Evolutionary conservation across 2,888 invertebrate genomes (phyloP).

Genomic region (Osedax frankpressi): DNA sequence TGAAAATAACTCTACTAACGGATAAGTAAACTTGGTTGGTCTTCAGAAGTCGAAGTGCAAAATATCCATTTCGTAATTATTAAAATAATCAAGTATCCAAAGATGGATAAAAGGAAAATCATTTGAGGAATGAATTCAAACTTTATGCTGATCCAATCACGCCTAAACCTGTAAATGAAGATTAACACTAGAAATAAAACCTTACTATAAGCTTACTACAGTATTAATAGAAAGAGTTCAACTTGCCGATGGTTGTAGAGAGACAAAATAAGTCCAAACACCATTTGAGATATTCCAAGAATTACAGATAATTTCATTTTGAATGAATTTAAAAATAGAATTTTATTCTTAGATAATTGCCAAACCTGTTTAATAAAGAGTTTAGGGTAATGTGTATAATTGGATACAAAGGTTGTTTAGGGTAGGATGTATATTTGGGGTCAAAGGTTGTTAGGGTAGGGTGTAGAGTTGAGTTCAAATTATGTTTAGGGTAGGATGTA

Average conservation of each 20-base stretch:
- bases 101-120: slow-evolving; percentile 74
- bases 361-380: no score
- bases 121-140: slow-evolving; percentile 93
- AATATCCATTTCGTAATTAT: slow-evolving; percentile 94
- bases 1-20: no score
- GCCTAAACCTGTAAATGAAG: slow-evolving; percentile 36
- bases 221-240: no score
- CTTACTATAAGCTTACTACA: no score
- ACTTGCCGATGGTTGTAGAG: slow-evolving; percentile 47
- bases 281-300: slow-evolving; percentile 86
- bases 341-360: slow-evolving; percentile 64
- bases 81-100: slow-evolving; percentile 85
- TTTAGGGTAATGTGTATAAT: no score
- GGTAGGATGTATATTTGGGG: no score
- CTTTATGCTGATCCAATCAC: slow-evolving; percentile 58
- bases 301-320: slow-evolving; percentile 92
- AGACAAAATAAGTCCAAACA: slow-evolving; percentile 76
- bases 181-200: no score
- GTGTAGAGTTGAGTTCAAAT: no score
- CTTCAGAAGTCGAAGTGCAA: slow-evolving; percentile 48
- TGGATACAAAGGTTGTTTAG: no score
- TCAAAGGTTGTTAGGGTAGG: no score
- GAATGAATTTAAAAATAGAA: slow-evolving; percentile 80
- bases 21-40: slow-evolving; percentile 86
- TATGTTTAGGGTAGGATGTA: no score